Evolutionary conservation across 2,888 invertebrate genomes (phyloP), one percentile per base, ranked within the genome.

Genomic region (Liopterus haemorrhoidalis): DNA sequence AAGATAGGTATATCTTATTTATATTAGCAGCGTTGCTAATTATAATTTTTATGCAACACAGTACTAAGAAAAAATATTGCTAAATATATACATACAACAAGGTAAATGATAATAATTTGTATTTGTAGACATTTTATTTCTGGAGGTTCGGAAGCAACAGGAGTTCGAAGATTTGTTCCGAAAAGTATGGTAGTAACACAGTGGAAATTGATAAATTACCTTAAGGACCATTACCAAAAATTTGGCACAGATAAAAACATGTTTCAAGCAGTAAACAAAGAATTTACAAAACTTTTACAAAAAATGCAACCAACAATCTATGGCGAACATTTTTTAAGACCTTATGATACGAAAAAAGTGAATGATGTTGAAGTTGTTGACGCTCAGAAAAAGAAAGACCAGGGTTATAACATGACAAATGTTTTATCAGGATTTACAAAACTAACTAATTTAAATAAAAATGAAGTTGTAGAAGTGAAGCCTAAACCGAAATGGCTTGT

Each of bases 401-500:
- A 59, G 5, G 49, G 57, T 41, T 58, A 65, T 28, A 59, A 55
- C 22, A 52, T 72, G 31, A 69, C 70, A 3, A 67, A 69, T 54
- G 61, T 71, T 28, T 55, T 74, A 20, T 64, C 62, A 24, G 62
- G 65, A 8, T n/a, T n/a, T n/a, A 58, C 73, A 4, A 63, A 68
- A 49, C 63, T 66, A 15, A 70, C 65, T 51, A 60, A 68, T 14
- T 61, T 59, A 21, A 51, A 48, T 9, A 40, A 49, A 44, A 49
- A 51, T 16, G 62, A 61, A 48, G 58, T 55, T 18, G 54, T 54
- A 21, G 51, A 56, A 12, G 56, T 64, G 25, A 57, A 61, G 30
- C 38, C 58, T 11, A 50, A 61, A 31, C 72, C 72, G 21, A 74
- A 72, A 52, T 74, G 75, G 74, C 75, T 73, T 54, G 66, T 66